phyloP scores from a whole-genome alignment of 2,113 vertebrate genomes.

The Smithornis capensis region DNA sequence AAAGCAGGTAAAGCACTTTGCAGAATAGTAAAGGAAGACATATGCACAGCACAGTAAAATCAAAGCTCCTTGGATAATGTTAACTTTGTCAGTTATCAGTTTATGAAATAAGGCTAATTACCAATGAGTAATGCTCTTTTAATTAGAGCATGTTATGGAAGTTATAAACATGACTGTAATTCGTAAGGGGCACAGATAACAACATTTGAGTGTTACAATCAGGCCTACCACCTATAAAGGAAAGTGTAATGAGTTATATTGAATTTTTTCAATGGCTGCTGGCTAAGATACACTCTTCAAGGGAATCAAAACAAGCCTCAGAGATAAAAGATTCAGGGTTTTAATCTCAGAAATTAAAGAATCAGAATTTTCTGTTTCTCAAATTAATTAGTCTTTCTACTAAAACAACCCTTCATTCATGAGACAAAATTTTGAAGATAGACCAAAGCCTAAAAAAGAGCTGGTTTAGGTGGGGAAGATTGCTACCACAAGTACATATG shows the following conservation, averaged over 20 bases:
- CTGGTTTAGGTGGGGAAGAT: neutral
- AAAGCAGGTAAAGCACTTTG: neutral
- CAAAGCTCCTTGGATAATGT: neutral
- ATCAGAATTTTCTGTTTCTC: neutral
- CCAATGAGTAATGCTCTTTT: neutral
- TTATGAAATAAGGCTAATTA: neutral
- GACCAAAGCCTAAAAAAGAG: neutral
- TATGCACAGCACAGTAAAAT: neutral
- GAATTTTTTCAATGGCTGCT: neutral
- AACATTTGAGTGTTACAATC: neutral
- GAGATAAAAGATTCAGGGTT: neutral
- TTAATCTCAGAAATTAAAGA: neutral
- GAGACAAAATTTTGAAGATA: neutral
- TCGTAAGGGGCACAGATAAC: neutral
- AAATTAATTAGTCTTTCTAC: neutral
- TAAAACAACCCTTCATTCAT: neutral
- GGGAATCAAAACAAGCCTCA: neutral
- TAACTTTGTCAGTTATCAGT: neutral
- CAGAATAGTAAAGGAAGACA: neutral
- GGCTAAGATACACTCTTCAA: neutral
- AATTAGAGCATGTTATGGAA: neutral
- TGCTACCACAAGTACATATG: neutral
- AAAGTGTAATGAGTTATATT: neutral
- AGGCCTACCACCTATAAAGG: neutral
- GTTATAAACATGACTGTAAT: neutral